phyloP scores from a whole-genome alignment of 30 jellyfish, hydroid and myxozoan genomes.

The Hydractinia echinata region DNA sequence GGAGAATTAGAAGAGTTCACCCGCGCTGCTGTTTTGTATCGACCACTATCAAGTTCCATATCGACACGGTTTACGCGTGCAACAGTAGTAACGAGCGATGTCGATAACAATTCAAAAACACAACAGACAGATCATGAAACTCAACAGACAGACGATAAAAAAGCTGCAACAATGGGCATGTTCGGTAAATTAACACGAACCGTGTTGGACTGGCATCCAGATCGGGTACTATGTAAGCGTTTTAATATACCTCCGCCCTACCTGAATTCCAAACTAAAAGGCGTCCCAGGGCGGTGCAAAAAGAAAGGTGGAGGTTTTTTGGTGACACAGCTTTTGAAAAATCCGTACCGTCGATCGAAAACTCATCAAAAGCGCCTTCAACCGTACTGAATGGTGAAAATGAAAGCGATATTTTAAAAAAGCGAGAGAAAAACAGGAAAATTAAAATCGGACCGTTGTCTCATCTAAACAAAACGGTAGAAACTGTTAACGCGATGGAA shows the following conservation, averaged over 20 bases:
- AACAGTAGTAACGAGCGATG: constrained; percentile 16
- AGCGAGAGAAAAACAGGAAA: neutral
- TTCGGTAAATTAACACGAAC: constrained; percentile 77
- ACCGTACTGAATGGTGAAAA: constrained; percentile 4
- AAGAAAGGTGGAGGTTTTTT: constrained; percentile 15
- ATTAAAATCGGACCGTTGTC: constrained; percentile 68
- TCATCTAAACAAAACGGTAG: constrained; percentile 39
- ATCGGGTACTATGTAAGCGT: constrained; percentile 64
- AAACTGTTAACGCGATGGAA: neutral
- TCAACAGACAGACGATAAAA: constrained; percentile 43
- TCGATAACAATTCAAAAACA: neutral
- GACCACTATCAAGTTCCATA: constrained; percentile 68
- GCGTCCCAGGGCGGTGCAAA: constrained; percentile 41
- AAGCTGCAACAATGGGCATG: constrained; percentile 79
- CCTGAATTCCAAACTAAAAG: constrained; percentile 58
- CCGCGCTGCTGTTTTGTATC: constrained; percentile 70
- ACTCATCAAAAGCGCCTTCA: neutral
- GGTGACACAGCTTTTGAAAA: neutral
- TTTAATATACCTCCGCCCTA: constrained; percentile 73
- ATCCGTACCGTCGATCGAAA: neutral
- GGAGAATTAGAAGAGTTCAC: constrained; percentile 77
- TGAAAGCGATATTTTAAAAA: neutral
- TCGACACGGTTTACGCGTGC: constrained; percentile 84
- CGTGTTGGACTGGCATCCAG: constrained; percentile 79
- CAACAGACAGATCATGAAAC: neutral